A percentile compares a stretch with the other conserved stretches of the same genome.
Evolutionary conservation across 2,113 vertebrate species (phyloP).

Genomic region (Lamprologus ornatipinnis): DNA sequence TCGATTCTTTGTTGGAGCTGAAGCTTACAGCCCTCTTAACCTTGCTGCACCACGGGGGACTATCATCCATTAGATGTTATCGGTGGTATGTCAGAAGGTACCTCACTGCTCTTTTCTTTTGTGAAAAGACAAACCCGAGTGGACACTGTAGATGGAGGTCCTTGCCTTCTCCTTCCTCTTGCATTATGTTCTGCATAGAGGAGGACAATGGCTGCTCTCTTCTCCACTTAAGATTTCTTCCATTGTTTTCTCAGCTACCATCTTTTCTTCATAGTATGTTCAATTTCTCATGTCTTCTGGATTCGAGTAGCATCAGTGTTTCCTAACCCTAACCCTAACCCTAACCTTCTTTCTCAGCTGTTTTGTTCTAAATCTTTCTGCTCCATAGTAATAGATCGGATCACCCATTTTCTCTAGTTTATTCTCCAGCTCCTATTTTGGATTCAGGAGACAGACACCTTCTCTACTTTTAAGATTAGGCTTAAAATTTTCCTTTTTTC

Average conservation of each 20-base stretch:
- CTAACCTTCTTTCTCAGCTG: neutral
- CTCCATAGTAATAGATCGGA: neutral
- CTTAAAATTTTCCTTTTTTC: neutral
- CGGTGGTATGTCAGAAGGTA: neutral
- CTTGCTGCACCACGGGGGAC: neutral
- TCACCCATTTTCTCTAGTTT: neutral
- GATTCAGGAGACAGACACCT: neutral
- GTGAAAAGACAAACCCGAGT: neutral
- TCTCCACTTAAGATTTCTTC: neutral
- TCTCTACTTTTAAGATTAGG: neutral
- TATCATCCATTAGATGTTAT: neutral
- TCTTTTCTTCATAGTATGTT: neutral
- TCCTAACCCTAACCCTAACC: neutral
- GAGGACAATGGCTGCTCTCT: neutral
- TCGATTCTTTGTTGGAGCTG: neutral
- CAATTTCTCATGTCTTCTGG: neutral
- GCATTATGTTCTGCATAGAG: neutral
- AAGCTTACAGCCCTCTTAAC: neutral
- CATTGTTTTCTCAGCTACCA: neutral
- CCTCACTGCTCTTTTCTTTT: neutral
- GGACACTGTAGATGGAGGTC: neutral
- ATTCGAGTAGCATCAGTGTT: neutral
- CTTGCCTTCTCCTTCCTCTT: neutral
- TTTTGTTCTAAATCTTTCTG: neutral
- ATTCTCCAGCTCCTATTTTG: neutral